A percentile compares a stretch with the other conserved stretches of the same genome.
These are phyloP conservation scores for Erannis defoliaria DNA, from an alignment of 2,888 invertebrate genomes.

Conservation along the genomic window DNA sequence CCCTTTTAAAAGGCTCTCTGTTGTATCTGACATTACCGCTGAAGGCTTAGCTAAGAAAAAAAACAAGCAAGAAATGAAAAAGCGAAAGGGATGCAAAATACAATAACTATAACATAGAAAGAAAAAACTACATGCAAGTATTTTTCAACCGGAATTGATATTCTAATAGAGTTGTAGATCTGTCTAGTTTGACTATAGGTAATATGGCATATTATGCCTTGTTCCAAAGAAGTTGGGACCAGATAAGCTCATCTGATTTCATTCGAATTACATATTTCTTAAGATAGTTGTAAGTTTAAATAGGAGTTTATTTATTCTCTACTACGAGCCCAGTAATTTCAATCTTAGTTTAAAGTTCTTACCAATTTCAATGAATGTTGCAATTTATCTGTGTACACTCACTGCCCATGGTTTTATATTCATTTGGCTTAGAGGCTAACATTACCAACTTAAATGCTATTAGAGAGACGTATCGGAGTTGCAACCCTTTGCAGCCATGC, in stretches of 20 bases:
- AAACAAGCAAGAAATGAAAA: conserved; percentile 76
- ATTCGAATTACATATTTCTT: conserved; percentile 29
- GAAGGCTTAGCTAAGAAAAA: conserved; percentile 79
- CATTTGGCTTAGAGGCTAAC: too few species aligned
- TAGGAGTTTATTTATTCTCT: conserved; percentile 23
- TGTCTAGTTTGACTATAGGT: conserved; percentile 36
- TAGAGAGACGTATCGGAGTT: too few species aligned
- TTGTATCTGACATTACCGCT: conserved; percentile 80
- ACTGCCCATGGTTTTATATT: too few species aligned
- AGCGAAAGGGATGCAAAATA: conserved; percentile 80
- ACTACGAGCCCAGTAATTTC: conserved; percentile 23
- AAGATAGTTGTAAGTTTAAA: conserved; percentile 9
- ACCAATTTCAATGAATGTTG: too few species aligned
- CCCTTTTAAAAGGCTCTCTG: conserved; percentile 74
- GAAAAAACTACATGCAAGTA: neutral
- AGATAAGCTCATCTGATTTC: conserved; percentile 32
- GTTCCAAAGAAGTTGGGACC: conserved; percentile 45
- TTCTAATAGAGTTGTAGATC: conserved; percentile 23
- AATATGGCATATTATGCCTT: conserved; percentile 25
- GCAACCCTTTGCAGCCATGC: too few species aligned
- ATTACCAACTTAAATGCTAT: too few species aligned
- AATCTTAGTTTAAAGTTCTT: conserved; percentile 10
- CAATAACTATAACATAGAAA: conserved; percentile 59
- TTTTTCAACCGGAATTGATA: conserved; percentile 12
- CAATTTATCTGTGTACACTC: too few species aligned